These are phyloP conservation scores for Daboia siamensis DNA, from an alignment of 2,113 vertebrate species.

Conservation along the genomic window DNA sequence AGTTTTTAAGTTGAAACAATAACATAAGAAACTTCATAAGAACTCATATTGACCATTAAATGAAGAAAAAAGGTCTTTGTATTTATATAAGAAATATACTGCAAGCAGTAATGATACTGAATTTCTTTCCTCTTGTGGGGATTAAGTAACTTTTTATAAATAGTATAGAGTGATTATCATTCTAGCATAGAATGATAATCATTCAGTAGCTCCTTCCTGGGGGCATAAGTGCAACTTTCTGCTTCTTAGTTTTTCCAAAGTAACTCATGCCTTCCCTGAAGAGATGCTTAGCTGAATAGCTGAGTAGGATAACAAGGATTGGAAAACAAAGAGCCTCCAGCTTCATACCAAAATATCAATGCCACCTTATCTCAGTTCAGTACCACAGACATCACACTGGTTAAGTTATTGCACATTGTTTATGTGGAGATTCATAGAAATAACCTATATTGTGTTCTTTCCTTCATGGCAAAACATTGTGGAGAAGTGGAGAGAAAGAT, in stretches of 20 bases:
- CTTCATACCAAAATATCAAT: not conserved
- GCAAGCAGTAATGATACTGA: constrained; percentile 29
- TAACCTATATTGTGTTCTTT: constrained; percentile 2
- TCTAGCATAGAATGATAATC: constrained; percentile 41
- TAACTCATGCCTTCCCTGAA: constrained; percentile 30
- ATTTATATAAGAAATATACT: not conserved
- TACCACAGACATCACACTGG: not conserved
- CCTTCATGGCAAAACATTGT: not conserved
- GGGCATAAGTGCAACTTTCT: constrained; percentile 24
- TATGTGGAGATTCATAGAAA: not conserved
- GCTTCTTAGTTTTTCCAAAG: constrained; percentile 21
- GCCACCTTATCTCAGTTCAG: not conserved
- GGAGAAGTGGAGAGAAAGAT: not conserved
- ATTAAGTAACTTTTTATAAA: constrained; percentile 25
- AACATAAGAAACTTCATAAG: constrained; percentile 1
- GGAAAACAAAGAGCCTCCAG: not conserved
- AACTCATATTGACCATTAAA: constrained; percentile 38
- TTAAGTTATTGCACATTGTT: not conserved
- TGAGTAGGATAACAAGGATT: not conserved
- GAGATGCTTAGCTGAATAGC: not conserved
- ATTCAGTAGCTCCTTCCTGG: constrained; percentile 35
- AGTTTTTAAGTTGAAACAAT: not conserved
- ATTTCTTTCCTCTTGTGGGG: constrained; percentile 30
- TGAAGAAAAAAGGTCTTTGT: constrained; percentile 16
- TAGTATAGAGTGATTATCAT: constrained; percentile 8